A percentile compares a stretch with the other conserved stretches of the same genome.
Conservation (phyloP, 2,888 invertebrate genomes). For the Elmis aenea region DNA sequence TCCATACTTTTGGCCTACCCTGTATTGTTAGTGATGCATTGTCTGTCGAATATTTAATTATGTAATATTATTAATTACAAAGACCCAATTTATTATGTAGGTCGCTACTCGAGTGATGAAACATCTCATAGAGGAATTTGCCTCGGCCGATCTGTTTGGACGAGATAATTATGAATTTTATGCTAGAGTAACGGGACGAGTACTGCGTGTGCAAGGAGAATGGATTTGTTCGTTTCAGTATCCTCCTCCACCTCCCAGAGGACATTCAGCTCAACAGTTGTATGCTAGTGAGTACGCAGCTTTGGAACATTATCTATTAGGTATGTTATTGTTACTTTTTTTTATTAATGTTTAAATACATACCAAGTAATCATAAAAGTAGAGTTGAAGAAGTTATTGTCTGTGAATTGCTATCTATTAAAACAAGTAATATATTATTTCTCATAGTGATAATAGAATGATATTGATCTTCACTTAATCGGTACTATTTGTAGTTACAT, state of each 20-base stretch:
- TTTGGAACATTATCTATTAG: constrained; percentile 43
- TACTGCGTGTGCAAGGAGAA: constrained; percentile 87
- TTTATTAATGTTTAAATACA: not conserved
- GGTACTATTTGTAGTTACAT: no score
- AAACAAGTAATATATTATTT: no score
- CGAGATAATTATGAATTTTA: constrained; percentile 93
- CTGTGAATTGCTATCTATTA: no score
- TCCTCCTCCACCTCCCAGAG: constrained; percentile 68
- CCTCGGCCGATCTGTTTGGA: constrained; percentile 91
- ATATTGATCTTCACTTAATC: no score
- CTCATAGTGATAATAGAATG: no score
- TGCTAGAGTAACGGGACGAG: constrained; percentile 88
- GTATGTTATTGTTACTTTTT: constrained; percentile 30
- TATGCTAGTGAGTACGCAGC: constrained; percentile 58
- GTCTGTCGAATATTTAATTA: not conserved
- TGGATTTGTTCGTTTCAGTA: constrained; percentile 94
- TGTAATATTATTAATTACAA: constrained; percentile 2
- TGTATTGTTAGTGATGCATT: not conserved
- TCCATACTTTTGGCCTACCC: no score
- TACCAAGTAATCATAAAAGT: no score
- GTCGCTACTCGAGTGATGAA: constrained; percentile 95
- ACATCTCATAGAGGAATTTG: constrained; percentile 95
- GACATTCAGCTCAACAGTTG: constrained; percentile 58
- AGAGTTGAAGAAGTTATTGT: no score
- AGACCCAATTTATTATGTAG: constrained; percentile 50